These are phyloP conservation scores for Epizoanthus ramosus DNA, from an alignment of 92 coral and sea anemone species.

Conservation along the genomic window DNA sequence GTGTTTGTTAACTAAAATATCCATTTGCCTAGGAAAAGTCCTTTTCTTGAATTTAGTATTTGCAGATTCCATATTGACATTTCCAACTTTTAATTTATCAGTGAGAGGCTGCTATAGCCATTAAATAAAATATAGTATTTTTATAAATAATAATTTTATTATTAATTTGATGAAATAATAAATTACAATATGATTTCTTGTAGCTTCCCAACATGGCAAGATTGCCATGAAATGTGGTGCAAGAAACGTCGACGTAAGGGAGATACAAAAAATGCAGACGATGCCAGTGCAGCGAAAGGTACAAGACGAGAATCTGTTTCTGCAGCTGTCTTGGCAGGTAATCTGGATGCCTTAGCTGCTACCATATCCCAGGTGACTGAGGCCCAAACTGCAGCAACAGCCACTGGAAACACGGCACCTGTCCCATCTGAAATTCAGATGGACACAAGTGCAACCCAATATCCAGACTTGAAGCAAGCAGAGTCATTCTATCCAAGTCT, in stretches of 20 bases:
- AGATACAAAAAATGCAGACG: constrained; percentile 71
- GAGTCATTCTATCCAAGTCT: constrained; percentile 24
- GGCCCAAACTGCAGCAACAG: constrained; percentile 36
- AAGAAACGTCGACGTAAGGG: constrained; percentile 93
- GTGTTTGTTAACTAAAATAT: too few relatives aligned
- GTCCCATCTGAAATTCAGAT: constrained; percentile 24
- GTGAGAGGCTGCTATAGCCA: too few relatives aligned
- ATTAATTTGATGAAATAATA: neutral
- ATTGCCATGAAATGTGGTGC: constrained; percentile 99
- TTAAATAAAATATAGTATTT: too few relatives aligned
- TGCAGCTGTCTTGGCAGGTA: constrained; percentile 31
- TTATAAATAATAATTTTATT: too few relatives aligned
- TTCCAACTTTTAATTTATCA: too few relatives aligned
- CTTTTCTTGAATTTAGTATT: too few relatives aligned
- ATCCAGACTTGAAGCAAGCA: constrained; percentile 21
- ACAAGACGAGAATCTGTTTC: constrained; percentile 64
- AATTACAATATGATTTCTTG: neutral
- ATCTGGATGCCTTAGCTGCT: constrained; percentile 3
- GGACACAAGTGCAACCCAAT: constrained; percentile 5
- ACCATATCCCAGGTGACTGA: constrained; percentile 32
- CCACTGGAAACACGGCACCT: constrained; percentile 25
- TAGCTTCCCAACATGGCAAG: constrained; percentile 99
- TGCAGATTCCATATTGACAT: too few relatives aligned
- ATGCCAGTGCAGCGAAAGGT: constrained; percentile 63
- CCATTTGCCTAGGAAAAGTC: too few relatives aligned